Percentiles rank a stretch among this genome's conserved stretches.
phyloP scores from a whole-genome alignment of 2,113 vertebrate species.

The Echinops telfairi region DNA sequence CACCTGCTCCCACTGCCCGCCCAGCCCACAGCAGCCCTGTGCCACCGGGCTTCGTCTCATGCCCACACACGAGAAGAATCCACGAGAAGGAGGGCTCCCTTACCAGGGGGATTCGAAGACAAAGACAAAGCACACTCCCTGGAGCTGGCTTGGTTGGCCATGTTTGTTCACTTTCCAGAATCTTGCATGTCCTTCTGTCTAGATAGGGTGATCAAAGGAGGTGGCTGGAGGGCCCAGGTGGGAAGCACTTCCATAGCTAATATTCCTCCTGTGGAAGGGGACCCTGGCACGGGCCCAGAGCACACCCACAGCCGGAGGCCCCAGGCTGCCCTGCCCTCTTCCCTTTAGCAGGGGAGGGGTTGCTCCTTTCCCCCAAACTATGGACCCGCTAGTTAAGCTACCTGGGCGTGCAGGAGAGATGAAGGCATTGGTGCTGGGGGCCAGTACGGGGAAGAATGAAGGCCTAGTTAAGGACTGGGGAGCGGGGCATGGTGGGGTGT shows the following conservation, averaged over 20 bases:
- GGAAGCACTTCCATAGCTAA: neutral
- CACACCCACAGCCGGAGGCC: neutral
- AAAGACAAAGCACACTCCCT: neutral
- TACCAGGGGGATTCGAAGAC: neutral
- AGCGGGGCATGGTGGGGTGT: too few relatives aligned
- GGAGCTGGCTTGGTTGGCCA: neutral
- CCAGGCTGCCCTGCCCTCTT: too few relatives aligned
- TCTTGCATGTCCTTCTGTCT: neutral
- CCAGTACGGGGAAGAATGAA: neutral
- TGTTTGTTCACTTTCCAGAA: neutral
- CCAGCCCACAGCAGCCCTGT: neutral
- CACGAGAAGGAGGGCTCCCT: neutral
- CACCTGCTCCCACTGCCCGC: neutral
- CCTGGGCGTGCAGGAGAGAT: neutral
- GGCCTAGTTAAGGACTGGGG: neutral
- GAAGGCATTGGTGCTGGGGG: neutral
- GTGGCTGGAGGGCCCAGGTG: neutral
- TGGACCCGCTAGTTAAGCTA: neutral
- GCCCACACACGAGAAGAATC: neutral
- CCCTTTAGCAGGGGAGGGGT: too few relatives aligned
- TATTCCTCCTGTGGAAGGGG: neutral
- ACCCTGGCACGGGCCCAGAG: too few relatives aligned
- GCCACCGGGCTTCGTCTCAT: neutral
- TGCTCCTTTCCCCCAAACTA: neutral
- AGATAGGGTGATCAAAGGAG: neutral